Percentiles rank a stretch among this genome's conserved stretches.
phyloP scores from a whole-genome alignment of 2,888 invertebrate species.

The Lithophane semibrunnea region DNA sequence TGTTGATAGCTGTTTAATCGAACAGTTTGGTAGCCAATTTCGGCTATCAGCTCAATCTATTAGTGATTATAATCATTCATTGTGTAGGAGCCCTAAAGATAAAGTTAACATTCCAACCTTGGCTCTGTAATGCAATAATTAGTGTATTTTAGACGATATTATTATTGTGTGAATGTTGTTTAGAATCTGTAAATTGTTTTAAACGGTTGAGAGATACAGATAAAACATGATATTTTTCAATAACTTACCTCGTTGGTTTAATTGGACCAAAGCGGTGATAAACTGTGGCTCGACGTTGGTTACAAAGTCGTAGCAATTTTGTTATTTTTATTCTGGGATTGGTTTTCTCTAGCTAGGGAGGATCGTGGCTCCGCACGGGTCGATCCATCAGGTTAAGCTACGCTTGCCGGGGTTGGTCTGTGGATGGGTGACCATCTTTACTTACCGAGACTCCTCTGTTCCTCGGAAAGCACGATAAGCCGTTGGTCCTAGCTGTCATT shows the following conservation, averaged over 20 bases:
- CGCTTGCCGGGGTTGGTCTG: no score
- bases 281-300: neutral
- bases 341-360: neutral
- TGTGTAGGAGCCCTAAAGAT: slow-evolving; percentile 45
- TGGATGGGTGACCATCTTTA: no score
- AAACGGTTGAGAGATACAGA: neutral
- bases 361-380: no score
- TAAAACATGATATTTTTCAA: slow-evolving; percentile 13
- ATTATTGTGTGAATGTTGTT: slow-evolving; percentile 44
- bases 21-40: slow-evolving; percentile 25
- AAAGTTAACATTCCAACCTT: slow-evolving; percentile 51
- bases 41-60: slow-evolving; percentile 35
- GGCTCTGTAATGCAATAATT: slow-evolving; percentile 53
- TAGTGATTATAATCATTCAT: slow-evolving; percentile 14
- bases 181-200: slow-evolving; percentile 36
- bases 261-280: slow-evolving; percentile 1
- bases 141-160: slow-evolving; percentile 49
- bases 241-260: slow-evolving; percentile 8
- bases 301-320: slow-evolving; percentile 7
- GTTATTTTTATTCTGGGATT: neutral
- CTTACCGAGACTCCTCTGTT: no score
- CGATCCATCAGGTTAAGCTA: no score
- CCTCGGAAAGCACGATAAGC: no score
- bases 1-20: slow-evolving; percentile 5
- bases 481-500: no score